Percentiles rank a stretch among this genome's conserved stretches.
These are phyloP conservation scores for Talpa occidentalis DNA, from an alignment of 2,113 vertebrate genomes.

Conservation along the genomic window DNA sequence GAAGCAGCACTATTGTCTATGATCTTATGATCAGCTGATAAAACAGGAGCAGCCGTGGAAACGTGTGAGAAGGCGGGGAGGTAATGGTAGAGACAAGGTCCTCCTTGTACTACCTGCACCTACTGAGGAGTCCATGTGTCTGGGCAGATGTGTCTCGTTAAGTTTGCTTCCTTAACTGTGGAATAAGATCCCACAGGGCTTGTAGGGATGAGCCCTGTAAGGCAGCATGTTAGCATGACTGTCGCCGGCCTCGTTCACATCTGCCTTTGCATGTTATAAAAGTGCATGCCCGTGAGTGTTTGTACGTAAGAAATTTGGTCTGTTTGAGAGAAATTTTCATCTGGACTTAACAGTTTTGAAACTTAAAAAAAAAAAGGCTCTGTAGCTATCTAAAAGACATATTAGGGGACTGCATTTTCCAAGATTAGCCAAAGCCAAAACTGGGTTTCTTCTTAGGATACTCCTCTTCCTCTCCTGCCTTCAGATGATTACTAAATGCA, in stretches of 20 bases:
- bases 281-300: not conserved
- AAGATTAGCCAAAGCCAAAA: not conserved
- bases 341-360: not conserved
- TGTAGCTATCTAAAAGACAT: not conserved
- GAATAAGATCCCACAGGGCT: not conserved
- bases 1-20: not conserved
- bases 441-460: not conserved
- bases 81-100: not conserved
- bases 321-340: constrained; percentile 27
- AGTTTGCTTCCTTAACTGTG: not conserved
- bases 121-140: not conserved
- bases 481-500: not conserved
- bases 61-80: not conserved
- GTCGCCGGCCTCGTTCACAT: not conserved
- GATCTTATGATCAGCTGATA: not conserved
- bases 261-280: not conserved
- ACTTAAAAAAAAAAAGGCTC: not conserved
- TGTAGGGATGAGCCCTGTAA: not conserved
- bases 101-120: not conserved
- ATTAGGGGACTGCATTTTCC: not conserved
- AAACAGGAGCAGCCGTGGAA: not conserved
- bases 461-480: not conserved
- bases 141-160: not conserved
- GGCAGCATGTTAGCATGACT: not conserved
- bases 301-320: not conserved